These are phyloP conservation scores for Falco peregrinus DNA, from an alignment of 2,797 vertebrate genomes.

Conservation along the genomic window DNA sequence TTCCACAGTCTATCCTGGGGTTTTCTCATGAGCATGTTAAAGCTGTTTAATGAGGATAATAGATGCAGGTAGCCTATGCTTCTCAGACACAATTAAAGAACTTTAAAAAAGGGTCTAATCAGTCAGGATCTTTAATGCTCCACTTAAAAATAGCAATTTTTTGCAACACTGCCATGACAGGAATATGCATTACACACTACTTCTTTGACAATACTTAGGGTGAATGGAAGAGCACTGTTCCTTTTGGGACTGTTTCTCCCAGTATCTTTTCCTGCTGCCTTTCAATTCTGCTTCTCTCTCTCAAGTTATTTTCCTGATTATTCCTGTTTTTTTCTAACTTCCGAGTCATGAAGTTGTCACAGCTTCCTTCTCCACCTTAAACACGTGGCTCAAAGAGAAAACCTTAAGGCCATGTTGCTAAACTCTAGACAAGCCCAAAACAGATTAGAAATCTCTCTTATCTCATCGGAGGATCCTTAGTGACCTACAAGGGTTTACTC, in stretches of 20 bases:
- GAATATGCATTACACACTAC: no score
- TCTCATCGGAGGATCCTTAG: not conserved
- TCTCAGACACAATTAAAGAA: not conserved
- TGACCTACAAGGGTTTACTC: not conserved
- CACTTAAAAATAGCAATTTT: not conserved
- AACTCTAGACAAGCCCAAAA: not conserved
- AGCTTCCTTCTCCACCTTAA: not conserved
- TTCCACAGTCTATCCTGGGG: rapidly evolving
- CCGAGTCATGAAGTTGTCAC: not conserved
- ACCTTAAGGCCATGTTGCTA: not conserved
- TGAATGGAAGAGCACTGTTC: not conserved
- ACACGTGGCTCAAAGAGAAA: not conserved
- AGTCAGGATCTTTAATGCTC: not conserved
- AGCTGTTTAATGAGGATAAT: not conserved
- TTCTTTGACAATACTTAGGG: not conserved
- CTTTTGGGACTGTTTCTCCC: not conserved
- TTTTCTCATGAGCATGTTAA: not conserved
- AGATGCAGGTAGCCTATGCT: not conserved
- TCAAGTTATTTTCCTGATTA: not conserved
- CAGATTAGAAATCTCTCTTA: not conserved
- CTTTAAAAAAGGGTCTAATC: not conserved
- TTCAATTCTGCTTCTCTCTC: not conserved
- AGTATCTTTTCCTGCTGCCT: not conserved
- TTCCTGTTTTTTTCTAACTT: not conserved
- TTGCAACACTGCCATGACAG: not conserved